Conservation (phyloP, 2,888 invertebrate species). For the Microctonus aethiopoides region DNA sequence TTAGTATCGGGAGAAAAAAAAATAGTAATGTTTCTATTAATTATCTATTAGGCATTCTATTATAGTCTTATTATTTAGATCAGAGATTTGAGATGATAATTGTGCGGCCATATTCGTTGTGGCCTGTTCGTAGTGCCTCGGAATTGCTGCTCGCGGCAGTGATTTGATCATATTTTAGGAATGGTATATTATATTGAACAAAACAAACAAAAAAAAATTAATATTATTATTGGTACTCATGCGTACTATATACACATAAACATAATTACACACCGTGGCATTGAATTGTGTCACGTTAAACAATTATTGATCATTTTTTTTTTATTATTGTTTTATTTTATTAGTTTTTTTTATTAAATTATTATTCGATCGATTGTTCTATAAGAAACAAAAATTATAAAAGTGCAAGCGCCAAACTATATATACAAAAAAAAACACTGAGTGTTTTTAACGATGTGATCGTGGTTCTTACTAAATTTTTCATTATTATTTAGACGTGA, state of each 20-base stretch:
- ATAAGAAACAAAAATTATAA: conserved; percentile 15
- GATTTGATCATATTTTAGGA: conserved; percentile 67
- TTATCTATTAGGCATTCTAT: conserved; percentile 55
- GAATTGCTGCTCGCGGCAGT: conserved; percentile 67
- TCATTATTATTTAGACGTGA: conserved; percentile 9
- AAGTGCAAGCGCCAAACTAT: conserved; percentile 47
- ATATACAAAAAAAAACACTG: conserved; percentile 33
- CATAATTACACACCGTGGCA: conserved; percentile 45
- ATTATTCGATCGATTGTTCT: conserved; percentile 60
- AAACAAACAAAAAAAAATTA: conserved; percentile 47
- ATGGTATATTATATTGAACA: conserved; percentile 59
- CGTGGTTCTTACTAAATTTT: conserved; percentile 46
- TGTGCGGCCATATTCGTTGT: conserved; percentile 66
- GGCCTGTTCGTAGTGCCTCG: conserved; percentile 68
- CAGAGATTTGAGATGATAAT: conserved; percentile 61
- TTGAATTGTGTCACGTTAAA: conserved; percentile 44
- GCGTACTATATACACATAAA: conserved; percentile 49
- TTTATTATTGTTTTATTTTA: background rate
- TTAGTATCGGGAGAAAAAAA: conserved; percentile 54
- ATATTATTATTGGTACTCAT: conserved; percentile 63
- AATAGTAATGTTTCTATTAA: conserved; percentile 42
- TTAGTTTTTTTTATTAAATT: conserved; percentile 51
- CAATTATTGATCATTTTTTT: background rate
- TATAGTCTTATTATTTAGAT: conserved; percentile 46
- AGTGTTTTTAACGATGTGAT: conserved; percentile 52